Evolutionary conservation across 92 coral and sea anemone species (phyloP).

Genomic region (Heteractis magnifica): DNA sequence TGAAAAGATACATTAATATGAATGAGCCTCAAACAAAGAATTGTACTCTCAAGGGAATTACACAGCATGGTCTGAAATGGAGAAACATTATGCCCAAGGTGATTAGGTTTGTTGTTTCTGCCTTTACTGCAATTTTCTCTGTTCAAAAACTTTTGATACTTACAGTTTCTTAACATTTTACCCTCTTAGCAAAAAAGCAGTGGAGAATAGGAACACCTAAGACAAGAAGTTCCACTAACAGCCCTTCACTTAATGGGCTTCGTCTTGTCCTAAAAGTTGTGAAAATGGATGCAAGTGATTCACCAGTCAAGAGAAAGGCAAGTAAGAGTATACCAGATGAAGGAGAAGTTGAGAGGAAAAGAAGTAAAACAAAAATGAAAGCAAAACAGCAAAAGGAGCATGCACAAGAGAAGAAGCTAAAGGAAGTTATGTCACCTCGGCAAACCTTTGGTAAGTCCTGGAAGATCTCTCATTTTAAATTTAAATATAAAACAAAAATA

Average conservation of each 20-base stretch:
- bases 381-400: neutral
- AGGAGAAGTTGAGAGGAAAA: slow-evolving; percentile 52
- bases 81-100: too few species aligned
- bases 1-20: too few species aligned
- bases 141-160: too few species aligned
- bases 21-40: too few species aligned
- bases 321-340: slow-evolving; percentile 87
- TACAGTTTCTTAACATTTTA: too few species aligned
- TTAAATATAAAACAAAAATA: too few species aligned
- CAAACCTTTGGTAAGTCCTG: slow-evolving; percentile 41
- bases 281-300: slow-evolving; percentile 3
- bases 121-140: too few species aligned
- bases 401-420: neutral
- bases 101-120: too few species aligned
- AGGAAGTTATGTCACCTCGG: slow-evolving; percentile 29
- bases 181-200: neutral
- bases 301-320: slow-evolving; percentile 78
- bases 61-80: too few species aligned
- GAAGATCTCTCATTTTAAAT: neutral
- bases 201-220: slow-evolving; percentile 49
- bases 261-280: slow-evolving; percentile 11
- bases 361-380: slow-evolving; percentile 40
- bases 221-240: neutral
- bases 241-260: slow-evolving; percentile 21
- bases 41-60: too few species aligned